phyloP scores from a whole-genome alignment of 2,797 vertebrate genomes.

The Amniataba percoides region DNA sequence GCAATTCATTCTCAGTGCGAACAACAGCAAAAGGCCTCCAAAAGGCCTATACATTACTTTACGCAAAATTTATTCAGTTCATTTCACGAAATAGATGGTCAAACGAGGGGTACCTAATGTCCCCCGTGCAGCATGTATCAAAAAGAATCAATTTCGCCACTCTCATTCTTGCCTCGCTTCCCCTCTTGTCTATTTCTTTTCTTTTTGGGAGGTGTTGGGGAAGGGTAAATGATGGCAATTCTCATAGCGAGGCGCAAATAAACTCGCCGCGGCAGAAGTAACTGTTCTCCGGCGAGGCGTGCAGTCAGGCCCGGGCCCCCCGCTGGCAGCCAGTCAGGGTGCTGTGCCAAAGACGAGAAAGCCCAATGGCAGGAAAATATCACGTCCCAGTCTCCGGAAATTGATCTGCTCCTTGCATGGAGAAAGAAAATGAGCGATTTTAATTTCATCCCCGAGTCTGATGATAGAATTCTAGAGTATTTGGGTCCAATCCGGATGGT shows the following conservation, averaged over 20 bases:
- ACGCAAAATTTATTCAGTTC: conserved; percentile 80
- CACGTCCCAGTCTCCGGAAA: conserved; percentile 88
- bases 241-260: conserved; percentile 89
- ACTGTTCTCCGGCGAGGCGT: conserved; percentile 87
- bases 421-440: conserved; percentile 88
- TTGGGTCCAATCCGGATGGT: conserved; percentile 75
- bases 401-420: conserved; percentile 89
- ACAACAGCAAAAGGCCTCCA: conserved; percentile 52
- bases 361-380: conserved; percentile 88
- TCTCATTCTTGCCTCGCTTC: conserved; percentile 79
- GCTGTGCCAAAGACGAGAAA: conserved; percentile 86
- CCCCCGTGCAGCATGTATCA: conserved; percentile 80
- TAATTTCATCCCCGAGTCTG: conserved; percentile 85
- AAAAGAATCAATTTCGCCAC: conserved; percentile 83
- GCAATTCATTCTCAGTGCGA: conserved; percentile 50
- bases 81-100: conserved; percentile 81
- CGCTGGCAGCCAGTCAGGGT: conserved; percentile 86
- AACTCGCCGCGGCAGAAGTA: conserved; percentile 88
- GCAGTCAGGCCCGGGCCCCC: conserved; percentile 83
- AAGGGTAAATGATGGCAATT: conserved; percentile 91
- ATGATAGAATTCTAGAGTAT: conserved; percentile 84
- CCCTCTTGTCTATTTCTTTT: conserved; percentile 83
- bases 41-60: conserved; percentile 67
- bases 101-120: conserved; percentile 82
- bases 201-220: conserved; percentile 80